Percentiles rank a stretch among this genome's conserved stretches.
phyloP scores from a whole-genome alignment of 2,888 invertebrate species.

The Macaria notata region DNA sequence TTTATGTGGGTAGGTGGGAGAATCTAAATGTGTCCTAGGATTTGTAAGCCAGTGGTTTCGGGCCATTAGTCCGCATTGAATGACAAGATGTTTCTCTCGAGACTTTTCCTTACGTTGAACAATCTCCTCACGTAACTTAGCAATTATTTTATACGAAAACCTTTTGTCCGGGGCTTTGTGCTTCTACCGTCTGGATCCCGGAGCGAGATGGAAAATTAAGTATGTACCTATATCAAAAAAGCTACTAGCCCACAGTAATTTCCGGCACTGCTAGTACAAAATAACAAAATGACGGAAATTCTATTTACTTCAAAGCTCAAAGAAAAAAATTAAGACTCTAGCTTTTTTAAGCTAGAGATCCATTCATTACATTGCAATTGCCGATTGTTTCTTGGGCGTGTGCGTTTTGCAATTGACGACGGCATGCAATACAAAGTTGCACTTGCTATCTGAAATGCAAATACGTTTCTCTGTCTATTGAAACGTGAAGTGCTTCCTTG shows the following conservation, averaged over 20 bases:
- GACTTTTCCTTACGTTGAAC: conserved; percentile 11
- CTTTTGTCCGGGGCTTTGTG: not conserved
- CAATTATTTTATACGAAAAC: conserved; percentile 14
- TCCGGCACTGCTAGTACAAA: too few relatives aligned
- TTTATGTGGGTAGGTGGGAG: conserved; percentile 9
- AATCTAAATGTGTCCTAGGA: conserved; percentile 10
- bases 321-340: too few relatives aligned
- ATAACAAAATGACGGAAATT: too few relatives aligned
- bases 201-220: conserved; percentile 1
- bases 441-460: conserved; percentile 6
- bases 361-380: too few relatives aligned
- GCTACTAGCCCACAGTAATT: too few relatives aligned
- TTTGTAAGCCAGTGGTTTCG: conserved; percentile 4
- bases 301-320: too few relatives aligned
- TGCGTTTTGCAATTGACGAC: not conserved
- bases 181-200: not conserved
- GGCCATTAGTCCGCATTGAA: conserved; percentile 8
- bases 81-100: conserved; percentile 11
- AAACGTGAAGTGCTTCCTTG: conserved; percentile 23
- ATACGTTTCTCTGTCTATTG: conserved; percentile 14
- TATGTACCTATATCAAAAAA: not conserved
- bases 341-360: too few relatives aligned
- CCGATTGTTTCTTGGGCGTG: too few relatives aligned
- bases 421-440: conserved; percentile 1
- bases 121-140: conserved; percentile 16